Evolutionary conservation across 2,797 vertebrate species (phyloP), one percentile per base, ranked within the genome.

Genomic region (Notolabrus celidotus): DNA sequence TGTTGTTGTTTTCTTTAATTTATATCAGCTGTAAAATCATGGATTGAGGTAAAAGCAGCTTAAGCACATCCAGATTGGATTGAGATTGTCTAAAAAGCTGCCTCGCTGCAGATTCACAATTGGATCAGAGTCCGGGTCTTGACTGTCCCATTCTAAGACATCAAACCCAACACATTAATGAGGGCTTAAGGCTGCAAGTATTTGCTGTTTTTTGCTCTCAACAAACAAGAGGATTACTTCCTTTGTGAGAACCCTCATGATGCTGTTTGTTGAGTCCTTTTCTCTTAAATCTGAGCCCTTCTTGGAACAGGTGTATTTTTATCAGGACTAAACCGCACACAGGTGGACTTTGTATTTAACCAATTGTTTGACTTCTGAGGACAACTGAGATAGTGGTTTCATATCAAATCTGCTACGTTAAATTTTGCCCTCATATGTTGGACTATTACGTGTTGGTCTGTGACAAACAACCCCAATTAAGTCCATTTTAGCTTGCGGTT

Each of bases 41-140:
- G 23, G n/a, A 61, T 62, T n/a, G n/a, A 46, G 9, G 14, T 27
- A 45, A 34, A 36, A 22, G 1, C 22, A 12, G 38, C 19, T 16
- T 19, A 54, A n/a, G 2, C 36, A 17, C 4, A 23, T 20, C 14
- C 20, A 46, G 19, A 22, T 11, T 15, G 11, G 20, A 46, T 23
- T 14, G 20, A 6, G 20, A 14, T 5, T 2, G 12, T n/a, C 19
- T 17, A 5, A 8, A n/a, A n/a, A n/a, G n/a, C n/a, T n/a, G n/a
- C n/a, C n/a, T n/a, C n/a, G n/a, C n/a, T n/a, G n/a, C n/a, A 20
- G 42, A 19, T 67, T 39, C 29, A 31, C 29, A 31, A 31, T 57
- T 56, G 14, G 49, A 68, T 70, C 61, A 20, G 22, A 20, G n/a
- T 46, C 43, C 23, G 10, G 14, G 11, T 46, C 4, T 22, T 46